Evolutionary conservation across 30 jellyfish, hydroid and myxozoan species (phyloP).

Genomic region (Nemopilema nomurai): DNA sequence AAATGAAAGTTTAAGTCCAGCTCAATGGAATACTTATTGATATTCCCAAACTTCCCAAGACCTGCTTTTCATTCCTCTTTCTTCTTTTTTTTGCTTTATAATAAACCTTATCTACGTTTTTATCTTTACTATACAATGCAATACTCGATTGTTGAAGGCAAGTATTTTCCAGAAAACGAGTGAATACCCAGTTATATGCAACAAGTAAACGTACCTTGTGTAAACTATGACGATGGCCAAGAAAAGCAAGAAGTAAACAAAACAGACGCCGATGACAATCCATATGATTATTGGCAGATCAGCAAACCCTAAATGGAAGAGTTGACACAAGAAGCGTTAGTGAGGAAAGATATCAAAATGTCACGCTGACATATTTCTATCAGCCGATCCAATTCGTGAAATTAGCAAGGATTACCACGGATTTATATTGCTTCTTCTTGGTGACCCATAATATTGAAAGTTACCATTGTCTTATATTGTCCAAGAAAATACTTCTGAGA

Average conservation of each 20-base stretch:
- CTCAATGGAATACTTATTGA: too few relatives aligned
- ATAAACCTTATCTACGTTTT: too few relatives aligned
- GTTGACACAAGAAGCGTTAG: neutral
- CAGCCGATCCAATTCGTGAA: neutral
- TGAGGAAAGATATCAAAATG: neutral
- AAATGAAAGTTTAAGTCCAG: too few relatives aligned
- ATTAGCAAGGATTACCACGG: neutral
- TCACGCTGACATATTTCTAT: neutral
- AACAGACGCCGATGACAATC: conserved; percentile 78
- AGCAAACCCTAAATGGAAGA: conserved; percentile 34
- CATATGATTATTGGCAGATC: conserved; percentile 61
- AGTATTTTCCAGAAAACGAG: too few relatives aligned
- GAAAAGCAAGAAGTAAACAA: conserved; percentile 49
- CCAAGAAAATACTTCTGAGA: neutral
- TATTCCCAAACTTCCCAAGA: too few relatives aligned
- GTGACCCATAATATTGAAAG: neutral
- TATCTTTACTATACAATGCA: too few relatives aligned
- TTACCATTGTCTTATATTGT: neutral
- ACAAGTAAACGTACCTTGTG: conserved; percentile 30
- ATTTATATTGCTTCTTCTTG: neutral
- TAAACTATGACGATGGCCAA: conserved; percentile 49
- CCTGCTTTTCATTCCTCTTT: too few relatives aligned
- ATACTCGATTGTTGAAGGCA: too few relatives aligned
- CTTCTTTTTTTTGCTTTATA: too few relatives aligned
- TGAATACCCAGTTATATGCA: too few relatives aligned